A percentile compares a stretch with the other conserved stretches of the same genome.
Conservation (phyloP, 2,888 invertebrate genomes). For the Adelognathus sp. region DNA sequence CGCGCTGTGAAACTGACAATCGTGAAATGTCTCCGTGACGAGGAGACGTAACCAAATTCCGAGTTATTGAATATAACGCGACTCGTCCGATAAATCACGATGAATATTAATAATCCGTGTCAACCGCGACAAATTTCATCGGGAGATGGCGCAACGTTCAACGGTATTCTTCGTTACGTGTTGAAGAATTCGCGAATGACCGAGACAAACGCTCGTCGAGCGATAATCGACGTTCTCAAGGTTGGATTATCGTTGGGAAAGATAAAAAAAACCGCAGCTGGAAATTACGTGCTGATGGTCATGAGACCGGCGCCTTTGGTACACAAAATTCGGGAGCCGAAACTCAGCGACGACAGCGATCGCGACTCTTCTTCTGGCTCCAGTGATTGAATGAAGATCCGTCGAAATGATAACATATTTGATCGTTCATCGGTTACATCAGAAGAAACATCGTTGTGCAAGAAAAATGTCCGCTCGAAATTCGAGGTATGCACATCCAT, state of each 20-base stretch:
- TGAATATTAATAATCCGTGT: constrained; percentile 1
- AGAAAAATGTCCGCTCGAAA: background rate
- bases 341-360: constrained; percentile 69
- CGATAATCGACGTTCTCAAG: constrained; percentile 72
- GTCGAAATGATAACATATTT: background rate
- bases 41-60: background rate
- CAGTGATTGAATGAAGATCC: constrained; percentile 23
- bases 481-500: no score
- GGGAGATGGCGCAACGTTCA: constrained; percentile 70
- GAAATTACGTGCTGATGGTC: constrained; percentile 67
- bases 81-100: background rate
- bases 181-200: constrained; percentile 68
- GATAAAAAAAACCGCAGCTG: constrained; percentile 69
- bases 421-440: background rate
- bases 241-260: constrained; percentile 70
- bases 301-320: constrained; percentile 59
- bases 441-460: background rate
- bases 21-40: background rate
- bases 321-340: constrained; percentile 67
- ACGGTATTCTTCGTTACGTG: constrained; percentile 75
- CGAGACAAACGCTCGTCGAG: constrained; percentile 67
- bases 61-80: background rate
- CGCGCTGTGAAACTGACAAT: background rate
- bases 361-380: constrained; percentile 51
- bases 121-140: background rate